Percentiles rank a stretch among this genome's conserved stretches.
Evolutionary conservation across 1,140 invertebrate genomes (phyloP).

Genomic region (Dreissena rostriformis): DNA sequence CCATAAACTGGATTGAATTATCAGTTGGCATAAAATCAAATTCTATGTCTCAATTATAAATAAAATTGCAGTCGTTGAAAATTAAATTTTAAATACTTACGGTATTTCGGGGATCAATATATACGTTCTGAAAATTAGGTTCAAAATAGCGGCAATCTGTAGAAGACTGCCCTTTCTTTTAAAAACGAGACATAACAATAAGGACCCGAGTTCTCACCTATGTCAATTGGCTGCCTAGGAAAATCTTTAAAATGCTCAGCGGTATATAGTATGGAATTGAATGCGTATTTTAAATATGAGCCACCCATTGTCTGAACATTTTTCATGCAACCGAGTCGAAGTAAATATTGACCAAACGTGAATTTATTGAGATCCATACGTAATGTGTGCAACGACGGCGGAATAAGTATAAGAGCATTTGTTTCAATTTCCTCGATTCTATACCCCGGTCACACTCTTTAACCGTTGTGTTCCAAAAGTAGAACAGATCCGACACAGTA

Average conservation of each 20-base stretch:
- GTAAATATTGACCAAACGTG: neutral
- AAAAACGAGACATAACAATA: slow-evolving; percentile 1
- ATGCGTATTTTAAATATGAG: neutral
- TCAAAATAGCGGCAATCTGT: neutral
- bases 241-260: neutral
- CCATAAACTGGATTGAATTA: neutral
- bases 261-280: neutral
- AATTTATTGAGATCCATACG: neutral
- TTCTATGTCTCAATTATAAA: neutral
- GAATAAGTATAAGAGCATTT: neutral
- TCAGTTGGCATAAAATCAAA: neutral
- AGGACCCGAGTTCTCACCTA: neutral
- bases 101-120: neutral
- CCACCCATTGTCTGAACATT: neutral
- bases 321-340: neutral
- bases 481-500: neutral
- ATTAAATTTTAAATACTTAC: neutral
- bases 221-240: neutral
- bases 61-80: neutral
- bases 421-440: too few species aligned
- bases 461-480: slow-evolving; percentile 48
- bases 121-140: neutral
- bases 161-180: neutral
- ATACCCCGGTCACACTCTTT: too few species aligned
- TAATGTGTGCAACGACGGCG: neutral